phyloP scores from a whole-genome alignment of 2,888 invertebrate species.

The Latrodectus hesperus region DNA sequence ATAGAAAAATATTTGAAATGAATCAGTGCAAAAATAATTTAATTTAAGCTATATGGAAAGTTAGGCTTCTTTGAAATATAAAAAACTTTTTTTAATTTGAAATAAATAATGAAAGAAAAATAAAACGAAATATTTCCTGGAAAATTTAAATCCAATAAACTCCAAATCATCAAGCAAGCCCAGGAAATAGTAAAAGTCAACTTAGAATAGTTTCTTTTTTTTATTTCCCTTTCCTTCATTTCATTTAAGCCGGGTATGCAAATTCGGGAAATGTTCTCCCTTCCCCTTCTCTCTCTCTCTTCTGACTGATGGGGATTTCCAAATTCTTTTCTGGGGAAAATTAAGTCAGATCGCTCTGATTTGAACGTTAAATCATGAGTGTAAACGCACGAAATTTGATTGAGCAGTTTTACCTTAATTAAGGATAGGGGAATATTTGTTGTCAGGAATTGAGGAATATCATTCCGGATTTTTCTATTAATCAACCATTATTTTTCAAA shows the following conservation, averaged over 20 bases:
- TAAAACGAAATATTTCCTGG: not conserved
- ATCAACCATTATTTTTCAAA: not conserved
- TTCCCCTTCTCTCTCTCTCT: not conserved
- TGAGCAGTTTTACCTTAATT: slow-evolving; percentile 28
- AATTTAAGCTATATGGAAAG: not conserved
- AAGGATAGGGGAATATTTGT: not conserved
- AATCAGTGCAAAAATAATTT: too few relatives aligned
- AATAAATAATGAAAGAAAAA: not conserved
- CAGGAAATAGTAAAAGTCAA: slow-evolving; percentile 25
- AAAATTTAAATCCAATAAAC: slow-evolving; percentile 57
- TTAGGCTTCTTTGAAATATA: not conserved
- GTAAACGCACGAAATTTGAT: slow-evolving; percentile 41
- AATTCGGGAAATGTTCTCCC: slow-evolving; percentile 8
- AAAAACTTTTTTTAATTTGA: not conserved
- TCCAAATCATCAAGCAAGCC: slow-evolving; percentile 24
- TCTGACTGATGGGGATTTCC: slow-evolving; percentile 15
- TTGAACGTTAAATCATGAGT: slow-evolving; percentile 20
- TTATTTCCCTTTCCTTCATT: slow-evolving; percentile 41
- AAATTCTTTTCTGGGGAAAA: slow-evolving; percentile 28
- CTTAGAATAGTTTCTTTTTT: slow-evolving; percentile 8
- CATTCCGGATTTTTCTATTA: not conserved
- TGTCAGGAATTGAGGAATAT: not conserved
- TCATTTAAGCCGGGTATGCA: slow-evolving; percentile 38
- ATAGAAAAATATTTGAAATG: too few relatives aligned
- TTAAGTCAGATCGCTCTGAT: slow-evolving; percentile 20